Conservation (phyloP, 2,888 invertebrate species). For the Drosophila sordidula region DNA sequence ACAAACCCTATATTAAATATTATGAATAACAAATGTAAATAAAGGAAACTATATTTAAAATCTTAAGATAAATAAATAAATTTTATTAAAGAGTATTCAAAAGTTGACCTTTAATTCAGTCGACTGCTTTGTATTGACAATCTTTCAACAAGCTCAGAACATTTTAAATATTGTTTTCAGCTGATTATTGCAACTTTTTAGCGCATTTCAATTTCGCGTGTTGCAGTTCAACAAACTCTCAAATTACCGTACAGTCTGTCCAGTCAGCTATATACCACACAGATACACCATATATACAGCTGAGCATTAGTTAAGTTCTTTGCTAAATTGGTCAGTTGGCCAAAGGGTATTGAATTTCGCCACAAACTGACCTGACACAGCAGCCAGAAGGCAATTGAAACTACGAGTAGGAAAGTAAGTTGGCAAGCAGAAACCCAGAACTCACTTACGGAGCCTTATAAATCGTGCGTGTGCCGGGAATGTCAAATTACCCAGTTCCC, state of each 20-base stretch:
- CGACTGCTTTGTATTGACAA: background rate
- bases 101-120: background rate
- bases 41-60: too few species aligned
- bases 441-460: conserved; percentile 3
- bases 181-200: conserved; percentile 58
- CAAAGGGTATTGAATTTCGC: conserved; percentile 54
- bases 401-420: background rate
- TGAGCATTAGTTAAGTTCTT: conserved; percentile 17
- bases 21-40: too few species aligned
- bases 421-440: background rate
- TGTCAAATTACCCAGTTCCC: conserved; percentile 44
- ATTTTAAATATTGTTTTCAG: conserved; percentile 26
- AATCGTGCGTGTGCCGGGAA: conserved; percentile 41
- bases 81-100: conserved; percentile 22
- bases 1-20: too few species aligned
- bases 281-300: background rate
- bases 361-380: conserved; percentile 54
- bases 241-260: conserved; percentile 44
- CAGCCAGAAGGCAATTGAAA: conserved; percentile 15
- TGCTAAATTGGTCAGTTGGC: conserved; percentile 62
- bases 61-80: too few species aligned
- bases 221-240: conserved; percentile 77
- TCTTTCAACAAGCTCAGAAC: conserved; percentile 2
- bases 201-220: conserved; percentile 33
- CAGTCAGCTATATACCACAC: conserved; percentile 32